Evolutionary conservation across 1,140 invertebrate species (phyloP).

Genomic region (Mamestra configurata): DNA sequence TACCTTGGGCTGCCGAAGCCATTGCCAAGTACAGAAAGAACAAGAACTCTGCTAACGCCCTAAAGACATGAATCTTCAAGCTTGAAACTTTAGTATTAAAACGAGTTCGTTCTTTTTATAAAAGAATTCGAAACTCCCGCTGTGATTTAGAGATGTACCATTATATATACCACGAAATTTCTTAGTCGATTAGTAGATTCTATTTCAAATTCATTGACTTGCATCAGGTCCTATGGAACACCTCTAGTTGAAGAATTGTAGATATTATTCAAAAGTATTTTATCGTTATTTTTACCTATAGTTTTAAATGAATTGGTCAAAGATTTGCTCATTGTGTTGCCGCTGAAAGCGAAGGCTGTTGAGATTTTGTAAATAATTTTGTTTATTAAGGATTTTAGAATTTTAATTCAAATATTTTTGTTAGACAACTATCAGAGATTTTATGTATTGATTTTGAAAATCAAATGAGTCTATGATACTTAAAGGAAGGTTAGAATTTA

Average conservation of each 20-base stretch:
- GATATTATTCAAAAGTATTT: neutral
- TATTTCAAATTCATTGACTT: neutral
- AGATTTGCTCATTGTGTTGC: neutral
- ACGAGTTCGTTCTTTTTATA: conserved; percentile 22
- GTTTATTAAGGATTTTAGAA: too few species aligned
- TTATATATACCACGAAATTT: too few species aligned
- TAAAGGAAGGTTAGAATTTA: too few species aligned
- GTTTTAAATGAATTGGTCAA: neutral
- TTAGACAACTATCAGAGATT: too few species aligned
- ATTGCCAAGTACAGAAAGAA: conserved; percentile 66
- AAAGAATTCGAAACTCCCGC: conserved; percentile 18
- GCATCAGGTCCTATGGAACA: neutral
- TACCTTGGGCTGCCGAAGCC: conserved; percentile 81
- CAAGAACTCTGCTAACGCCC: conserved; percentile 37
- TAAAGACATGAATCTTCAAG: conserved; percentile 9
- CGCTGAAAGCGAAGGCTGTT: neutral
- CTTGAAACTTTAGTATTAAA: neutral
- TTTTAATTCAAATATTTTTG: too few species aligned
- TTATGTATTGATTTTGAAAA: neutral
- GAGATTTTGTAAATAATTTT: neutral
- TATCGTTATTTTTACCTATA: neutral
- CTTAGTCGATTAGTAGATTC: neutral
- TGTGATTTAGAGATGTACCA: neutral
- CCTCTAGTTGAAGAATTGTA: neutral
- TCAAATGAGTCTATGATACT: neutral